phyloP scores from a whole-genome alignment of 2,113 vertebrate genomes.

The Laterallus jamaicensis region DNA sequence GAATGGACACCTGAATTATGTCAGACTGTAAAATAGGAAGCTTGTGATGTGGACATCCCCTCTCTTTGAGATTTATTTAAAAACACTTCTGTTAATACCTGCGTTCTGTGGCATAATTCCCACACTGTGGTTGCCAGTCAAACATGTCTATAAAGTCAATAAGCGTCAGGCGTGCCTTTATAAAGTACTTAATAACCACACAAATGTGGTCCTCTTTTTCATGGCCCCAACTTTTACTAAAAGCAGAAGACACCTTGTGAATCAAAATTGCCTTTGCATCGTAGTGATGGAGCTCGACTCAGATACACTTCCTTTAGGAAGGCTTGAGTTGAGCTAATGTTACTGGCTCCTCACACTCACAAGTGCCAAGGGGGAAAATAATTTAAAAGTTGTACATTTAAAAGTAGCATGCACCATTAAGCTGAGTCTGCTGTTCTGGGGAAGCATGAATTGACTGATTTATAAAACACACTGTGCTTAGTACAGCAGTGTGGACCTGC shows the following conservation, averaged over 20 bases:
- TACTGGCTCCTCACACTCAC: neutral
- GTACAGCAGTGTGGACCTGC: constrained; percentile 28
- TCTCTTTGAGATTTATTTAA: neutral
- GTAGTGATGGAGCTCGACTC: neutral
- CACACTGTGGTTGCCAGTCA: neutral
- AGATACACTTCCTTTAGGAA: neutral
- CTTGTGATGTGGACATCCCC: neutral
- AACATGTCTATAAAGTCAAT: neutral
- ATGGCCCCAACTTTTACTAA: neutral
- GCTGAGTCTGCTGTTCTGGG: constrained; percentile 13
- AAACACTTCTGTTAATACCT: neutral
- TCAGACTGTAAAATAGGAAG: neutral
- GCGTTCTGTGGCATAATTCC: neutral
- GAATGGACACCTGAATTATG: neutral
- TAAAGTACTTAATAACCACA: neutral
- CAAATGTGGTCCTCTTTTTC: neutral
- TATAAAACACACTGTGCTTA: constrained; percentile 11
- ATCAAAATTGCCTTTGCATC: neutral
- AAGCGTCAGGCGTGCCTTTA: neutral
- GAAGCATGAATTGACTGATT: constrained; percentile 44
- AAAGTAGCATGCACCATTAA: constrained; percentile 43
- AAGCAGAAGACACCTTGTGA: neutral
- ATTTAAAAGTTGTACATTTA: constrained; percentile 17
- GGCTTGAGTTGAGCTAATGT: neutral
- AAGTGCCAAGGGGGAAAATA: neutral